Percentiles rank a stretch among this genome's conserved stretches.
These are phyloP conservation scores for Scalopus aquaticus DNA, from an alignment of 2,113 vertebrate genomes.

Conservation along the genomic window DNA sequence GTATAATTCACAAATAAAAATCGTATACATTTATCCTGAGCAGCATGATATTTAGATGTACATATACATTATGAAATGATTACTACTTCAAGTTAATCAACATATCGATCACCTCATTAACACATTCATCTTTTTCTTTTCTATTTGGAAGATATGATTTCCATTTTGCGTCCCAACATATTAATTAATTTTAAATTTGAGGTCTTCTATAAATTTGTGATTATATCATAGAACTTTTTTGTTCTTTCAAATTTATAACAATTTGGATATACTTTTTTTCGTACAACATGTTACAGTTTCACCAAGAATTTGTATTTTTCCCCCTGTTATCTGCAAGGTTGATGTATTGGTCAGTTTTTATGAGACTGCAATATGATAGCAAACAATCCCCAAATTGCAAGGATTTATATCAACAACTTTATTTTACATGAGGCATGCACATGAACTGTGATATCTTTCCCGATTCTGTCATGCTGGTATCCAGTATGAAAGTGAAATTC, in stretches of 20 bases:
- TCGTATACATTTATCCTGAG: not conserved
- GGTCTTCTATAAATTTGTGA: not conserved
- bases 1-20: not conserved
- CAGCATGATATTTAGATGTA: not conserved
- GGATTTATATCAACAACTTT: not conserved
- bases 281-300: not conserved
- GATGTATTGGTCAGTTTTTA: not conserved
- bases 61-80: not conserved
- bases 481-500: not conserved
- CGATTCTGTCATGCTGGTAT: not conserved
- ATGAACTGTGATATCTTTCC: not conserved
- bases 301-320: not conserved
- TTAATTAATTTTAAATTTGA: not conserved
- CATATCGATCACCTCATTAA: too few relatives aligned
- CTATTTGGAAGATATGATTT: not conserved
- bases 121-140: not conserved
- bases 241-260: not conserved
- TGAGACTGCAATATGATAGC: not conserved
- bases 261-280: not conserved
- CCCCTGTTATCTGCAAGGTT: not conserved
- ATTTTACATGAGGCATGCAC: not conserved
- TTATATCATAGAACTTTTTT: not conserved
- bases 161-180: not conserved
- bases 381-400: not conserved
- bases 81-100: not conserved